Evolutionary conservation across 2,888 invertebrate species (phyloP), one percentile per base, ranked within the genome.

Genomic region (Hirudinaria manillensis): DNA sequence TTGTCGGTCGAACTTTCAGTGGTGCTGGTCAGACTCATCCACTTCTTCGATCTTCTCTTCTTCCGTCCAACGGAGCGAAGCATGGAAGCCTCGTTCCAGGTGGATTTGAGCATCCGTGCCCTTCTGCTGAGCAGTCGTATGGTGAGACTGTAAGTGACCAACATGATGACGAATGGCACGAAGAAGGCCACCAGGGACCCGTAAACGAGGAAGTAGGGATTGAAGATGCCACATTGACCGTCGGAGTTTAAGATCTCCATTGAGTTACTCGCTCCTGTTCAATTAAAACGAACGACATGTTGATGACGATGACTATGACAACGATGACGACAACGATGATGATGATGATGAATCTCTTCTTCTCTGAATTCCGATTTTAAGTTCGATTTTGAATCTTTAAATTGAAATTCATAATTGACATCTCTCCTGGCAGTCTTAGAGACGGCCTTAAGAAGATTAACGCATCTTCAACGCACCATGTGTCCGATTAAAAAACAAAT

Each of bases 161-260:
- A 88, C 96, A 97, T 97, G 80, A 98, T 94, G 66, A 91, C 89
- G 79, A 97, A 88, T 0, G 97, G 97, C 78, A 97, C 94, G 88
- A 96, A 95, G 87, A 97, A 97, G 80, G 94, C 94, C 81, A 94
- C 91, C 81, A 95, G 91, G 75, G 95, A 95, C 55, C 96, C 97
- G 81, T 94, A 93, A 76, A 94, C 89, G 86, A 93, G 83, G 80
- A 86, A 87, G 75, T 84, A 81, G 45, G 82, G 77, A 78, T 84
- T 84, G 75, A 79, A 81, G 36, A 88, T 85, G 75, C 83, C 84
- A 81, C 88, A 88, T 67, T 78, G 77, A 38, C 51, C 55, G 32
- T 81, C 1, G 10, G 29, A 34, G n/a, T 38, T 29, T 90, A 83
- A 78, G 19, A 85, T 79, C 78, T 83, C 91, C 67, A 89, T 89